Conservation (phyloP, 2,113 vertebrate genomes). For the Turdus rufiventris region DNA sequence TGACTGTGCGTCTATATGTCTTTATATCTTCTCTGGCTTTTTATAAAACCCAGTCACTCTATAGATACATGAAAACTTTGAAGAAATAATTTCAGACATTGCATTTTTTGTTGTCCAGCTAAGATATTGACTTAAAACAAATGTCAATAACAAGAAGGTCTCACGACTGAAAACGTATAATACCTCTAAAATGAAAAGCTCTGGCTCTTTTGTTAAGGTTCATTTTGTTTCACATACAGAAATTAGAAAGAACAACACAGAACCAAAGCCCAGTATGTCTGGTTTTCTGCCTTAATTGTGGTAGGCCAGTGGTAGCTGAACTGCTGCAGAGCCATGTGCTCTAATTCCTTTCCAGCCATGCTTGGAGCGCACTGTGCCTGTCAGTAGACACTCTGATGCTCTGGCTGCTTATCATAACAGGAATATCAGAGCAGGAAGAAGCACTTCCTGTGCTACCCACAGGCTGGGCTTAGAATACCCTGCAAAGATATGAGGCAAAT, state of each 20-base stretch:
- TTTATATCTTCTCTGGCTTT: neutral
- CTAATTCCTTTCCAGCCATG: neutral
- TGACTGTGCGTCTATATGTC: neutral
- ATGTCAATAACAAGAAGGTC: neutral
- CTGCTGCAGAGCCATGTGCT: neutral
- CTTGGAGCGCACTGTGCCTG: neutral
- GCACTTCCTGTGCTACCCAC: neutral
- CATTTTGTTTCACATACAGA: neutral
- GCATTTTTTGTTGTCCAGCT: neutral
- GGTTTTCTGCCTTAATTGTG: neutral
- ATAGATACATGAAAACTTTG: neutral
- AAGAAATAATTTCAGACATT: neutral
- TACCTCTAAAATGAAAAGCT: neutral
- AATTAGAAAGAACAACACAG: neutral
- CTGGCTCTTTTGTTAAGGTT: neutral
- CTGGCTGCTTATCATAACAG: neutral
- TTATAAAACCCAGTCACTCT: neutral
- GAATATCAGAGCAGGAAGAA: neutral
- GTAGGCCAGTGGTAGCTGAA: neutral
- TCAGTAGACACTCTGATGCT: neutral
- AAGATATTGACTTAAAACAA: neutral
- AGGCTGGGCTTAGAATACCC: neutral
- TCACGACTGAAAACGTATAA: neutral
- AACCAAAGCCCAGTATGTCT: neutral
- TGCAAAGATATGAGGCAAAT: neutral